phyloP scores from a whole-genome alignment of 2,797 vertebrate species.

The Simalia tracyae region DNA sequence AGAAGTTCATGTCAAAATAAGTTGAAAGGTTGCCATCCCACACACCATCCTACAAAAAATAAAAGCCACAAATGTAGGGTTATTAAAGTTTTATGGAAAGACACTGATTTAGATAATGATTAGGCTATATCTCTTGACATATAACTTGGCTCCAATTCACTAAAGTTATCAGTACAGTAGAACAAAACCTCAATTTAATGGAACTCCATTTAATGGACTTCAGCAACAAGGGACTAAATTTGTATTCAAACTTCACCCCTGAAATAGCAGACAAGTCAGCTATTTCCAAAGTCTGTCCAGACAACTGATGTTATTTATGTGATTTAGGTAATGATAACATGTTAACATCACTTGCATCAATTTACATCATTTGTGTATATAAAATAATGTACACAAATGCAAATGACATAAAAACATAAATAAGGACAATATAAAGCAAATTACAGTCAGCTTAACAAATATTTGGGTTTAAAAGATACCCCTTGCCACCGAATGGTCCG shows the following conservation, averaged over 20 bases:
- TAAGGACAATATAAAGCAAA: neutral
- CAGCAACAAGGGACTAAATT: neutral
- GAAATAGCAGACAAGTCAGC: neutral
- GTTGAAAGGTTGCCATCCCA: conserved; percentile 93
- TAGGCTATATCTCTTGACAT: neutral
- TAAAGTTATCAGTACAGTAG: neutral
- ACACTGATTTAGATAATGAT: neutral
- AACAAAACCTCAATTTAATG: neutral
- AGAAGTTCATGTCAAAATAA: conserved; percentile 97
- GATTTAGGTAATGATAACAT: neutral
- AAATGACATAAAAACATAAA: neutral
- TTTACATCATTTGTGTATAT: neutral
- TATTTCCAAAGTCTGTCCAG: neutral
- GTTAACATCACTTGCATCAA: neutral
- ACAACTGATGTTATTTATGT: neutral
- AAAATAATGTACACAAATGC: neutral
- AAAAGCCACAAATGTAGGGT: neutral
- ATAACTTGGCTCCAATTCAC: neutral
- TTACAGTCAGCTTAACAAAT: neutral
- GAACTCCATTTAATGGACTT: neutral
- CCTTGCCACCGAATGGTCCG: neutral
- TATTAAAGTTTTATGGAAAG: neutral
- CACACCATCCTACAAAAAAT: conserved; percentile 82
- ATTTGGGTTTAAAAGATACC: neutral
- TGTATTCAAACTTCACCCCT: neutral